Conservation (phyloP, 2,888 invertebrate genomes). For the Orchesella flavescens region DNA sequence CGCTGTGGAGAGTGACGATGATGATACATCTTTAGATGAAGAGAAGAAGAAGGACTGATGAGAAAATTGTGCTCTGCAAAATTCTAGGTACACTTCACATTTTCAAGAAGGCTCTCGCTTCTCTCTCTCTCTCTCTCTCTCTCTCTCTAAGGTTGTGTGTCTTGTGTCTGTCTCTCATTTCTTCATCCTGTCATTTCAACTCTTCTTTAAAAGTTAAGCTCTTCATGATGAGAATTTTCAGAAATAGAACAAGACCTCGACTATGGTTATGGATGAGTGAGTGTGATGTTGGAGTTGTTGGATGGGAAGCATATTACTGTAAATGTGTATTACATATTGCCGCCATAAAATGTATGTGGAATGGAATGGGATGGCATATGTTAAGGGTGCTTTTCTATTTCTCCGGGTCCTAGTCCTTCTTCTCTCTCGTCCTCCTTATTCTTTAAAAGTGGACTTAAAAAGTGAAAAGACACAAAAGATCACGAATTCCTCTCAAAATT, state of each 20-base stretch:
- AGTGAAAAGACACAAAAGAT: neutral
- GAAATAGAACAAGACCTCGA: neutral
- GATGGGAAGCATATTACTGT: neutral
- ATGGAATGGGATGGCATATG: too few relatives aligned
- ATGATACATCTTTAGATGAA: neutral
- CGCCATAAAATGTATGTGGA: too few relatives aligned
- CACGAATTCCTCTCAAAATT: neutral
- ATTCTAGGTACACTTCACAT: constrained; percentile 41
- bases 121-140: constrained; percentile 23
- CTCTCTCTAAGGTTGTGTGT: neutral
- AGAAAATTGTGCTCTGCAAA: constrained; percentile 49
- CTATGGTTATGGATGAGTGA: too few relatives aligned
- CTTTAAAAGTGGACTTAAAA: neutral
- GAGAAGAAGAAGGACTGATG: constrained; percentile 18
- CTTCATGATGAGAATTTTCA: constrained; percentile 58
- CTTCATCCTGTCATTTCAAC: constrained; percentile 55
- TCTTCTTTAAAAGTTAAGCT: constrained; percentile 51
- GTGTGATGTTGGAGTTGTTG: neutral
- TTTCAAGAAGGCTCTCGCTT: constrained; percentile 21
- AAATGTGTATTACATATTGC: neutral
- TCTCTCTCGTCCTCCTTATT: neutral
- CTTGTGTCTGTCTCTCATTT: constrained; percentile 41
- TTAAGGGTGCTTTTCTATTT: too few relatives aligned
- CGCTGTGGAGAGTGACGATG: too few relatives aligned
- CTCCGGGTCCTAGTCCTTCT: neutral